phyloP scores from a whole-genome alignment of 1,140 invertebrate genomes.

The Caenorhabditis tropicalis region DNA sequence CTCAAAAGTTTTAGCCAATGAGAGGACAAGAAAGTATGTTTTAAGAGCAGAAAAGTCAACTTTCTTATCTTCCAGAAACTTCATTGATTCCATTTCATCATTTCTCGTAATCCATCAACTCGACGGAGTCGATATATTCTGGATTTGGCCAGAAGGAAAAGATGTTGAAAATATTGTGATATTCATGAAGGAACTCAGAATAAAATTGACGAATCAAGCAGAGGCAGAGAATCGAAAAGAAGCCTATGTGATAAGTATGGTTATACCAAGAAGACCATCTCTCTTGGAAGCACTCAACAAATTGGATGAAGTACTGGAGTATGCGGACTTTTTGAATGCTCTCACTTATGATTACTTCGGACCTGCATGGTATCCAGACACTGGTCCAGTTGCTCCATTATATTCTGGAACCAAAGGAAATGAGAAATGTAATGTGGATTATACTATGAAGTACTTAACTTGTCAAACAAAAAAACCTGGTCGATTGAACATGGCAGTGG shows the following conservation, averaged over 20 bases:
- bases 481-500: background rate
- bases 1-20: background rate
- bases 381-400: background rate
- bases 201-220: background rate
- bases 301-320: background rate
- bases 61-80: background rate
- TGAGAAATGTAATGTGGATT: background rate
- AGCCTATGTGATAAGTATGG: background rate
- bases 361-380: background rate
- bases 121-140: background rate
- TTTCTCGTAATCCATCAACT: background rate
- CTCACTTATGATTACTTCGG: background rate
- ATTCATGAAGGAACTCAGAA: slow-evolving; percentile 56
- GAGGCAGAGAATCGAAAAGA: background rate
- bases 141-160: slow-evolving; percentile 59
- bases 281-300: background rate
- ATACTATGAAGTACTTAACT: background rate
- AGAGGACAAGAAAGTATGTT: background rate
- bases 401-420: background rate
- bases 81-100: background rate
- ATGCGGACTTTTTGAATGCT: background rate
- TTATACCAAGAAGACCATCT: background rate
- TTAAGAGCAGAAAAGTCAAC: background rate
- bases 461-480: background rate
- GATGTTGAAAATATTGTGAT: background rate